phyloP scores from a whole-genome alignment of 2,888 invertebrate species.

The Apoda limacodes region DNA sequence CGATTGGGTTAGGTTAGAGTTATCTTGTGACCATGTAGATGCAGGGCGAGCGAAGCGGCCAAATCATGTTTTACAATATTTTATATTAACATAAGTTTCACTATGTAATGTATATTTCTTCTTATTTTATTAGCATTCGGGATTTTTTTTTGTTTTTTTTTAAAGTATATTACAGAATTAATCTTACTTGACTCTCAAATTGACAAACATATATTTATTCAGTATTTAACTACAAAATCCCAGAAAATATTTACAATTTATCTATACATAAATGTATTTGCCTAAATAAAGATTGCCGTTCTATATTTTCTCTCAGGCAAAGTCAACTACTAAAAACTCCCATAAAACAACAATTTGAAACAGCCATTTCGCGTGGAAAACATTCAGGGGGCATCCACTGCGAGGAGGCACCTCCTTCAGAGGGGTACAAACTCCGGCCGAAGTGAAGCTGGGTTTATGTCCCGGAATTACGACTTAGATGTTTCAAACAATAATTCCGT shows the following conservation, averaged over 20 bases:
- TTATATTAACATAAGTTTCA: no score
- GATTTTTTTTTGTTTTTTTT: conserved; percentile 3
- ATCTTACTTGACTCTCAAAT: conserved; percentile 7
- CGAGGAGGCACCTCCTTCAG: conserved; percentile 21
- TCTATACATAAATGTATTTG: conserved; percentile 17
- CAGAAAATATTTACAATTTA: background rate
- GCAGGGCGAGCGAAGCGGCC: no score
- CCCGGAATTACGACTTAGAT: conserved; percentile 69
- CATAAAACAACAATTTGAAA: conserved; percentile 70
- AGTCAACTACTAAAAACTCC: conserved; percentile 70
- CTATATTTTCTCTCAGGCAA: conserved; percentile 59
- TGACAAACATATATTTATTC: conserved; percentile 1
- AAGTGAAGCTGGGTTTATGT: conserved; percentile 62
- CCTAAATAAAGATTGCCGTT: conserved; percentile 46
- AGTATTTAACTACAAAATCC: background rate
- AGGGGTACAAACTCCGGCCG: conserved; percentile 41
- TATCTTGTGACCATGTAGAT: no score
- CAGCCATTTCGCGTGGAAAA: conserved; percentile 67
- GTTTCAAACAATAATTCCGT: conserved; percentile 69
- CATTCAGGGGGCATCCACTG: conserved; percentile 47
- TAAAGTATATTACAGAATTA: conserved; percentile 5
- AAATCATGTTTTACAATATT: no score
- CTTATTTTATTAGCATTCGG: conserved; percentile 1
- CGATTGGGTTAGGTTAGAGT: no score
- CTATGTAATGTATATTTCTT: no score